Evolutionary conservation across 37 sponge, comb jelly and placozoan species (phyloP), one percentile per base, ranked within the genome.

Genomic region (Dysidea cf. avara): DNA sequence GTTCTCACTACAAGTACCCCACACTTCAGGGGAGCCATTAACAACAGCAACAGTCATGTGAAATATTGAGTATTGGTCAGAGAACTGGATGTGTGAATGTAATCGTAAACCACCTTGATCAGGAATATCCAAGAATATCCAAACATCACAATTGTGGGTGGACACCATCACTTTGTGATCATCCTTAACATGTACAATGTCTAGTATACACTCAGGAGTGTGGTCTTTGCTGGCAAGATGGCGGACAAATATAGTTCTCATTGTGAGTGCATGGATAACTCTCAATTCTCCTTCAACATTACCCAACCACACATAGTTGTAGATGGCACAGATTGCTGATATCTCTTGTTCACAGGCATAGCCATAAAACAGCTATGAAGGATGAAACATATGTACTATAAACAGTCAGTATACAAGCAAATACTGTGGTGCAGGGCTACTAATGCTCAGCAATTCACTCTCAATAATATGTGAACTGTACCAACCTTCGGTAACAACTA

Each of bases 1-100:
- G 37, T 71, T 83, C 43, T 83, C 61, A n/a, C 77, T 80, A 71
- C 78, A 72, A 0, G 89, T 78, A 2, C 89, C 89, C 89, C 89
- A 88, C 11, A 88, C 80, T 39, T 88, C 78, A 4, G 83, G 47
- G 6, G 34, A 20, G 16, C 78, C 85, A 32, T 75, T 62, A 1
- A 43, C 31, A 13, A 39, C 48, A 21, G 30, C 38, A 33, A 37
- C 79, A 13, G 68, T 68, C 20, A 88, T 48, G 2, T 78, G 79
- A 34, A 75, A 82, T 7, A 71, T 66, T 7, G 78, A 75, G 20
- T 38, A 56, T 5, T 48, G 5, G 18, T 74, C 89, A 16, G 50
- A 13, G 1, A 74, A 40, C 0, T 46, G 35, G 18, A 87, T 56
- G 52, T 53, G 22, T 26, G 72, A 55, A 47, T 68, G 57, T 0